Percentiles rank a stretch among this genome's conserved stretches.
Conservation (phyloP, 2,113 vertebrate species). For the Eira barbara region DNA sequence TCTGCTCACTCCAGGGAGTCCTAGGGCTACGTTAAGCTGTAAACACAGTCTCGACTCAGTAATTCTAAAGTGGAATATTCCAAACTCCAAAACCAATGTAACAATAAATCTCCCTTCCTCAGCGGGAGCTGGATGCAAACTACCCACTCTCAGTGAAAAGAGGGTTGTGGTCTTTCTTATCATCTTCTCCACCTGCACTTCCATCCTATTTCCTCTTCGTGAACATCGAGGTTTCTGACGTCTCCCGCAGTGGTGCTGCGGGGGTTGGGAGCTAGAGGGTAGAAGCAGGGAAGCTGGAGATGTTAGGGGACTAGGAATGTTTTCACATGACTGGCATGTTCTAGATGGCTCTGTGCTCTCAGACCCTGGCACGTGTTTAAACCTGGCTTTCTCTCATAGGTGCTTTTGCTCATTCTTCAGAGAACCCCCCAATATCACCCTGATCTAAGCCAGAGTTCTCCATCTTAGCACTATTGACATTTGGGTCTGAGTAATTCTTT, state of each 20-base stretch:
- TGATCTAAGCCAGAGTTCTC: not conserved
- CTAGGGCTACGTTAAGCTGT: not conserved
- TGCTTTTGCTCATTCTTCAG: not conserved
- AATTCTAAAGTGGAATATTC: not conserved
- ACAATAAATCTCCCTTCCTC: not conserved
- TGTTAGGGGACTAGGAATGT: not conserved
- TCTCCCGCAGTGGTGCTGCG: not conserved
- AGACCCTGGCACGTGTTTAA: not conserved
- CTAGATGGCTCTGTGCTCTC: not conserved
- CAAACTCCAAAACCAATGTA: slow-evolving; percentile 1
- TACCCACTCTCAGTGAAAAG: not conserved
- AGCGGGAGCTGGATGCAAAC: not conserved
- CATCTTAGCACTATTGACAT: not conserved
- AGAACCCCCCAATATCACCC: not conserved
- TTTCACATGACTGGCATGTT: not conserved
- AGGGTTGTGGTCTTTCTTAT: not conserved
- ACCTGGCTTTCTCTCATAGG: not conserved
- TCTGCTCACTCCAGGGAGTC: not conserved
- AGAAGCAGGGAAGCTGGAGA: not conserved
- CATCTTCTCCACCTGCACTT: not conserved
- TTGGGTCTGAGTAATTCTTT: not conserved
- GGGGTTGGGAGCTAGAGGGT: not conserved
- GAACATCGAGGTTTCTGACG: not conserved
- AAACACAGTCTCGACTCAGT: not conserved
- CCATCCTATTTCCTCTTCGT: not conserved